phyloP scores from a whole-genome alignment of 2,888 invertebrate species.

The Adela reaumurella region DNA sequence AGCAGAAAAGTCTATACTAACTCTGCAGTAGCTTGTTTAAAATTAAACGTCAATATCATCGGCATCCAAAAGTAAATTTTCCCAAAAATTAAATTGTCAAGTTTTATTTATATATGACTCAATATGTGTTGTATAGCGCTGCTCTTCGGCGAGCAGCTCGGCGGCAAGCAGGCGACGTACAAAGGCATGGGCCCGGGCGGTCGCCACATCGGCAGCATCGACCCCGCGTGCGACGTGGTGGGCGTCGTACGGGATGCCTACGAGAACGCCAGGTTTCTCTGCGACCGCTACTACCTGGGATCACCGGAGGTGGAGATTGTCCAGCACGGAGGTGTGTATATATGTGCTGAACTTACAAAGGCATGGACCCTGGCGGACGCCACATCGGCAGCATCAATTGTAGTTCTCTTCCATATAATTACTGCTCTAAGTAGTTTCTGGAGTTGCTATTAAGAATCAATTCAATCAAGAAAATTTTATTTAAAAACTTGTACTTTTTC shows the following conservation, averaged over 20 bases:
- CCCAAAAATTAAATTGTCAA: too few relatives aligned
- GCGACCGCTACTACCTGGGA: conserved; percentile 95
- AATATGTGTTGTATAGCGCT: too few relatives aligned
- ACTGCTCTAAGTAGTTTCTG: neutral
- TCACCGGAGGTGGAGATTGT: conserved; percentile 84
- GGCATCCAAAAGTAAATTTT: too few relatives aligned
- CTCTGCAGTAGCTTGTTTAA: too few relatives aligned
- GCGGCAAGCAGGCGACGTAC: conserved; percentile 29
- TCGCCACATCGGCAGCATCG: conserved; percentile 93
- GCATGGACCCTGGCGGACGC: conserved; percentile 57
- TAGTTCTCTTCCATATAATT: neutral
- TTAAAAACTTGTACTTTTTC: too few relatives aligned
- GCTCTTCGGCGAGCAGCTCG: conserved; percentile 71
- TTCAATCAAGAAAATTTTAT: too few relatives aligned
- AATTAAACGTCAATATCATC: too few relatives aligned
- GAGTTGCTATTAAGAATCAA: too few relatives aligned
- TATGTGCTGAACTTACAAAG: conserved; percentile 24
- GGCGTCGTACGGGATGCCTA: conserved; percentile 92
- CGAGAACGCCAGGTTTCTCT: conserved; percentile 95
- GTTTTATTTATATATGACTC: too few relatives aligned
- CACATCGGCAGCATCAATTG: conserved; percentile 98
- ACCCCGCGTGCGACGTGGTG: conserved; percentile 91
- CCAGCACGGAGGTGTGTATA: conserved; percentile 68
- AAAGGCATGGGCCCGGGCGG: conserved; percentile 53
- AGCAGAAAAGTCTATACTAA: too few relatives aligned